Conservation (phyloP, 2,113 vertebrate species). For the Grantiella picta region DNA sequence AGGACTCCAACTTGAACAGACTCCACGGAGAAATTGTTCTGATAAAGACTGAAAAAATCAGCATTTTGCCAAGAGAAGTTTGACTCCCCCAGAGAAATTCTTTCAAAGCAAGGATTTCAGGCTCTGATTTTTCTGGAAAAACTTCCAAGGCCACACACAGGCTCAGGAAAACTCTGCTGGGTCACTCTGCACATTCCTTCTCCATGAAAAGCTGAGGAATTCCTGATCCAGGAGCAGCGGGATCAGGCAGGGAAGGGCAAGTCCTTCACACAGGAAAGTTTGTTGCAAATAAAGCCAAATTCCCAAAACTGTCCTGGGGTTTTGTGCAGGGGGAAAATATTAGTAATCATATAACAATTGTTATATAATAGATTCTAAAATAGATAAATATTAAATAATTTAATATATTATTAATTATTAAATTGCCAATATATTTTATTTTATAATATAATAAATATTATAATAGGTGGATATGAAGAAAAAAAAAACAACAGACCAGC, state of each 20-base stretch:
- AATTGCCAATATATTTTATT: no score
- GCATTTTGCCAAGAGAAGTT: not conserved
- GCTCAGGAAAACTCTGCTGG: not conserved
- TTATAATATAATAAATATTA: no score
- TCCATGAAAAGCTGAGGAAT: not conserved
- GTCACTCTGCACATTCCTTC: not conserved
- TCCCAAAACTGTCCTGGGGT: not conserved
- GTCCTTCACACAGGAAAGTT: not conserved
- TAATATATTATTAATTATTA: no score
- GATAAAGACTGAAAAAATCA: not conserved
- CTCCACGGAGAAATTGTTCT: not conserved
- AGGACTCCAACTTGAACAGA: not conserved
- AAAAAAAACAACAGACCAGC: no score
- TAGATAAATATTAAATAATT: no score
- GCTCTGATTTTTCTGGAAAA: not conserved
- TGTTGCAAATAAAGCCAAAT: rapidly evolving
- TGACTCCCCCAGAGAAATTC: not conserved
- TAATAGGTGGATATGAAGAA: no score
- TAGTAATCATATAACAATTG: not conserved
- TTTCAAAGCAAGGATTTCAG: conserved; percentile 31
- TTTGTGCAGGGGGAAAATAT: not conserved
- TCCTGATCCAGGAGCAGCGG: not conserved
- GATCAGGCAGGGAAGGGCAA: not conserved
- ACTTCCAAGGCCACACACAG: conserved; percentile 43
- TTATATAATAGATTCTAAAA: no score